A percentile compares a stretch with the other conserved stretches of the same genome.
Evolutionary conservation across 2,797 vertebrate species (phyloP).

Genomic region (Crenuchus spilurus): DNA sequence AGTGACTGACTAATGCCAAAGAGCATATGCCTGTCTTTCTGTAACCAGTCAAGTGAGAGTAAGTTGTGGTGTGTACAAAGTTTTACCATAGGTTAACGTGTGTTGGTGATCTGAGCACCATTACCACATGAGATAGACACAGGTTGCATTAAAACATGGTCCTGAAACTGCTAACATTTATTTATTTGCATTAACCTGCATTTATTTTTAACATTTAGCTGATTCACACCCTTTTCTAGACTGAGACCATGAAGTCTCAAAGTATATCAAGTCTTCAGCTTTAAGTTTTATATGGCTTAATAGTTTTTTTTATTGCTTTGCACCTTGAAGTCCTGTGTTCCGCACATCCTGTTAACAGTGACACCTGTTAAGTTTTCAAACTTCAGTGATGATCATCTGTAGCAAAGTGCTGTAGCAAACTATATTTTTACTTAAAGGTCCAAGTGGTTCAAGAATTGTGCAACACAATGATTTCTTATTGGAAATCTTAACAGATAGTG

Average conservation of each 20-base stretch:
- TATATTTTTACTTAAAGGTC: too few relatives aligned
- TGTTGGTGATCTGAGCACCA: neutral
- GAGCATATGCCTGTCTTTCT: conserved; percentile 25
- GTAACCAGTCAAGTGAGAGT: conserved; percentile 14
- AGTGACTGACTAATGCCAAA: neutral
- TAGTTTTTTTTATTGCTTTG: neutral
- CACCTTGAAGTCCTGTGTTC: neutral
- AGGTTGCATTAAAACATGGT: neutral
- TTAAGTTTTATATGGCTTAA: neutral
- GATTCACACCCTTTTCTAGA: neutral
- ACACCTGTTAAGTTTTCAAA: neutral
- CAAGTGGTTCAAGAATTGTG: too few relatives aligned
- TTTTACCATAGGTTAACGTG: conserved; percentile 18
- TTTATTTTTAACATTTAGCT: neutral
- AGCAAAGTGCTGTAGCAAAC: neutral
- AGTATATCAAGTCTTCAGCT: too few relatives aligned
- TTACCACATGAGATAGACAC: neutral
- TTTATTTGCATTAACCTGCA: too few relatives aligned
- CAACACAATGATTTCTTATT: too few relatives aligned
- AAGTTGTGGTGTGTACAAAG: neutral
- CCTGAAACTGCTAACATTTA: too few relatives aligned
- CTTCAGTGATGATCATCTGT: neutral
- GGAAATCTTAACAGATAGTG: too few relatives aligned
- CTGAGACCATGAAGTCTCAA: neutral
- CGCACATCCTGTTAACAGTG: conserved; percentile 5